These are phyloP conservation scores for Stenodera caucasica DNA, from an alignment of 2,888 invertebrate species.

Conservation along the genomic window DNA sequence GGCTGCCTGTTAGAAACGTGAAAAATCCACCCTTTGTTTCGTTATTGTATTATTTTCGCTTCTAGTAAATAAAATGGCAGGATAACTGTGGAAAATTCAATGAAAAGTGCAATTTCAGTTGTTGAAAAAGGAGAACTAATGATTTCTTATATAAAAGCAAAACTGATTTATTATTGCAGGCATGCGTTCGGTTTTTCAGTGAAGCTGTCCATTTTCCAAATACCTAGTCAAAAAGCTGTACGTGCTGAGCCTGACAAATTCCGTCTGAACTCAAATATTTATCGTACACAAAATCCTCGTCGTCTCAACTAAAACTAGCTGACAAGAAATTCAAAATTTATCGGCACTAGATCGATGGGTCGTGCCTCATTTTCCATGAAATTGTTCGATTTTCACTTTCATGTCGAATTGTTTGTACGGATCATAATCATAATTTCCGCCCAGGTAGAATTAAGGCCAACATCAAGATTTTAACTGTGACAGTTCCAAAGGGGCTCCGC, in stretches of 20 bases:
- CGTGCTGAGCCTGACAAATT: slow-evolving; percentile 38
- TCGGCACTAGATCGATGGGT: slow-evolving; percentile 14
- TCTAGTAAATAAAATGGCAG: too few relatives aligned
- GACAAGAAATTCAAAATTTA: slow-evolving; percentile 41
- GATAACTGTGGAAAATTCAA: not conserved
- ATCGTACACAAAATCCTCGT: slow-evolving; percentile 37
- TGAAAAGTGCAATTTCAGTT: slow-evolving; percentile 13
- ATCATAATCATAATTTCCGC: not conserved
- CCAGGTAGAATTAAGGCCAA: not conserved
- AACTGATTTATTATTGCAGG: slow-evolving; percentile 43
- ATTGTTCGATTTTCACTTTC: too few relatives aligned
- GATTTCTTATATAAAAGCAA: slow-evolving; percentile 26
- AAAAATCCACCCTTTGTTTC: too few relatives aligned
- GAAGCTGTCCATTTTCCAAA: slow-evolving; percentile 49
- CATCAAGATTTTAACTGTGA: slow-evolving; percentile 32
- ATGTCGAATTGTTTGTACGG: too few relatives aligned
- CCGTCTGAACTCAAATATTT: slow-evolving; percentile 36
- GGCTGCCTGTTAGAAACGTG: too few relatives aligned
- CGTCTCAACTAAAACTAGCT: slow-evolving; percentile 35
- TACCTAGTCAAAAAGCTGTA: slow-evolving; percentile 47
- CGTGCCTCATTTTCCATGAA: too few relatives aligned
- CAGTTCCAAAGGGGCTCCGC: too few relatives aligned
- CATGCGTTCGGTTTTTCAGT: slow-evolving; percentile 45
- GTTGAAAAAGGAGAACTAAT: slow-evolving; percentile 14
- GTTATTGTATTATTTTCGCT: too few relatives aligned